These are phyloP conservation scores for Drosophila sturtevanti DNA, from an alignment of 1,140 invertebrate species.

Conservation along the genomic window DNA sequence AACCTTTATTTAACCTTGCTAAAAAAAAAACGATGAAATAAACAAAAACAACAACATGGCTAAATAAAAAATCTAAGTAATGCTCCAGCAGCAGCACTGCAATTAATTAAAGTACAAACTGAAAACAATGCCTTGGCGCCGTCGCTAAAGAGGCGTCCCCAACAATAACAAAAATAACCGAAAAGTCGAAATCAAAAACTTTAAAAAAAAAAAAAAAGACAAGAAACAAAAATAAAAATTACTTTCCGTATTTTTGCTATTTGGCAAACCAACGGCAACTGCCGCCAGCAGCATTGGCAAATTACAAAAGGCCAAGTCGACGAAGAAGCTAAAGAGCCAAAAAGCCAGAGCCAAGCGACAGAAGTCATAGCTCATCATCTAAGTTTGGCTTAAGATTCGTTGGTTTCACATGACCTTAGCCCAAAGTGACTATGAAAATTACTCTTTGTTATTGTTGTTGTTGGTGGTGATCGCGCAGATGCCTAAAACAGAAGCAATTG, in stretches of 20 bases:
- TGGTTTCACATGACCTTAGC: constrained; percentile 17
- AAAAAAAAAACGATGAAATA: neutral
- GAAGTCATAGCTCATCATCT: constrained; percentile 19
- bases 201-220: no score
- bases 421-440: constrained; percentile 15
- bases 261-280: constrained; percentile 13
- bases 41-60: neutral
- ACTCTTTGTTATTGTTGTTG: constrained; percentile 2
- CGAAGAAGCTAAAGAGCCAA: constrained; percentile 10
- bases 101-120: constrained; percentile 14
- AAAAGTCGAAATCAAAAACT: neutral
- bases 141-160: constrained; percentile 13
- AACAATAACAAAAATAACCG: neutral
- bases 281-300: constrained; percentile 10
- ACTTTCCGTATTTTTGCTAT: constrained; percentile 1
- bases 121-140: constrained; percentile 13
- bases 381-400: constrained; percentile 8
- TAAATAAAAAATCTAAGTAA: constrained; percentile 15
- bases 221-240: constrained; percentile 11
- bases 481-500: constrained; percentile 20
- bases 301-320: neutral
- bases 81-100: constrained; percentile 18
- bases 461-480: neutral
- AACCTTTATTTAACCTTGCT: constrained; percentile 14
- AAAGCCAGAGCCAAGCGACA: neutral